These are phyloP conservation scores for Leistus spinibarbis DNA, from an alignment of 2,888 invertebrate genomes.

Conservation along the genomic window DNA sequence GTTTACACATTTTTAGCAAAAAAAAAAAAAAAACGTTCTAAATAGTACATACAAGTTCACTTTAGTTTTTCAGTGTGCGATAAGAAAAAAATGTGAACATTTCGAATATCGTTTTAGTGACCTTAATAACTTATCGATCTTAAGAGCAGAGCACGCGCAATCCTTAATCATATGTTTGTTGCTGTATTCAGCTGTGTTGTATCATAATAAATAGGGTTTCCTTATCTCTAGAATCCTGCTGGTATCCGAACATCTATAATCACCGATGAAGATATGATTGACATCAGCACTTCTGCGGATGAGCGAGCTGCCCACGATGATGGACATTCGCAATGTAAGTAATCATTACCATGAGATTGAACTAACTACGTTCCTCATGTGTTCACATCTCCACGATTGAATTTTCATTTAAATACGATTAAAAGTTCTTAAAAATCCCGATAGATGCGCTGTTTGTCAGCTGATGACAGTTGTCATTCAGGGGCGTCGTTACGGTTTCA, in stretches of 20 bases:
- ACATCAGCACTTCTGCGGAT: slow-evolving; percentile 64
- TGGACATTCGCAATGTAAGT: slow-evolving; percentile 55
- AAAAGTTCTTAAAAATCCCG: no score
- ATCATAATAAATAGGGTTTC: neutral
- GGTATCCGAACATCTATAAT: slow-evolving; percentile 53
- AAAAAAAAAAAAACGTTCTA: neutral
- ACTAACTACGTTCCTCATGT: neutral
- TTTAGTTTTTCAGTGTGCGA: neutral
- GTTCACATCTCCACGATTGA: no score
- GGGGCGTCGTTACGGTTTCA: no score
- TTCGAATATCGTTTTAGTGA: slow-evolving; percentile 30
- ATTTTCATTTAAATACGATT: no score
- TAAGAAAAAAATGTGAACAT: slow-evolving; percentile 13
- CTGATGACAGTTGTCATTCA: no score
- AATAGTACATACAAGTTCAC: no score
- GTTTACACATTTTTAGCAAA: neutral
- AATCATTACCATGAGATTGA: no score
- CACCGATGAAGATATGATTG: slow-evolving; percentile 71
- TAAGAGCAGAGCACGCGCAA: slow-evolving; percentile 28
- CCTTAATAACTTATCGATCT: slow-evolving; percentile 41
- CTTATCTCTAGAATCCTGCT: slow-evolving; percentile 42
- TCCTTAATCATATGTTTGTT: slow-evolving; percentile 6
- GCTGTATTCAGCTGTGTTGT: slow-evolving; percentile 24
- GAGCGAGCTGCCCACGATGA: slow-evolving; percentile 51
- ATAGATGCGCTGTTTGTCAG: no score